A percentile compares a stretch with the other conserved stretches of the same genome.
Evolutionary conservation across 2,888 invertebrate genomes (phyloP).

Genomic region (Tenthredo mesomela): DNA sequence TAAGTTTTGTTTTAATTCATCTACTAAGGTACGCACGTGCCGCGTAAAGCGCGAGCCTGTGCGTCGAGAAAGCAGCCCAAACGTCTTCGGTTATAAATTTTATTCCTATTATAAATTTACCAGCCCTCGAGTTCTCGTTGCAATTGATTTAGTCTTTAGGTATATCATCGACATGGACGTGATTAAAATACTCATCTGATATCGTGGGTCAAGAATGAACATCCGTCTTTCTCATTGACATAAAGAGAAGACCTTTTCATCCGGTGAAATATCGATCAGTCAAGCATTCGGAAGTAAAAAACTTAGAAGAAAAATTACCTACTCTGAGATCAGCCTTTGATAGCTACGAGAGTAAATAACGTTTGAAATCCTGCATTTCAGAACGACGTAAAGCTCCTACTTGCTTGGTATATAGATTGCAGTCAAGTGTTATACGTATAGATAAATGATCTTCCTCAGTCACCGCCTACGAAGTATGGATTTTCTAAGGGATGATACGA

Average conservation of each 20-base stretch:
- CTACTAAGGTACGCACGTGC: slow-evolving; percentile 2
- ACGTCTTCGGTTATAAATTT: not conserved
- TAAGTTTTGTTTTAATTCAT: slow-evolving; percentile 49
- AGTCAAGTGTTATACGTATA: slow-evolving; percentile 18
- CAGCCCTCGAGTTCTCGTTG: not conserved
- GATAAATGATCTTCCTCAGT: slow-evolving; percentile 14
- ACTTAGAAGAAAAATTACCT: not conserved
- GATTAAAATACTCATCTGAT: not conserved
- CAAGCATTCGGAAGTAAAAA: slow-evolving; percentile 4
- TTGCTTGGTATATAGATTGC: slow-evolving; percentile 7
- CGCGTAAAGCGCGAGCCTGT: not conserved
- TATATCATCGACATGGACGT: not conserved
- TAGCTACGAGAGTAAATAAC: not conserved
- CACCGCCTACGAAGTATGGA: slow-evolving; percentile 19
- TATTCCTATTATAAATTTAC: slow-evolving; percentile 10
- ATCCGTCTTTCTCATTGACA: not conserved
- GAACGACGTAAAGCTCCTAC: not conserved
- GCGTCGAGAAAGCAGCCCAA: not conserved
- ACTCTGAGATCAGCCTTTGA: not conserved
- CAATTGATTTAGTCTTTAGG: not conserved
- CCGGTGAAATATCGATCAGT: slow-evolving; percentile 12
- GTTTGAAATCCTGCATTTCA: not conserved
- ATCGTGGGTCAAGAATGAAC: not conserved
- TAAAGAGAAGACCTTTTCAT: not conserved
- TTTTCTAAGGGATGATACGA: not conserved